A percentile compares a stretch with the other conserved stretches of the same genome.
Evolutionary conservation across 2,113 vertebrate species (phyloP).

Genomic region (Oreochromis aureus): DNA sequence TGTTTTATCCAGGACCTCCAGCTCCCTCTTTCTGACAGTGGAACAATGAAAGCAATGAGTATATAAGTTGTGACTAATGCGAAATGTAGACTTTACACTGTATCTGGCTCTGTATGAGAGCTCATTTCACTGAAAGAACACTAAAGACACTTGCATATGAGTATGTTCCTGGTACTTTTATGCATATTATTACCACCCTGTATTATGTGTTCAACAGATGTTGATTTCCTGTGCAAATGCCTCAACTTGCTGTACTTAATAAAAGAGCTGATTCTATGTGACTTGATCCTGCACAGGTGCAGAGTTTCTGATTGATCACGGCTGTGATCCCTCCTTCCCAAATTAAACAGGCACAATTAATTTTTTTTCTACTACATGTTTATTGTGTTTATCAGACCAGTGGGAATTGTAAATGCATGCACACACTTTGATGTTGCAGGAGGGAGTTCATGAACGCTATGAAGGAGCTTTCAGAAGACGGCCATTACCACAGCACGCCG

Average conservation of each 20-base stretch:
- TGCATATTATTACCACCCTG: constrained; percentile 75
- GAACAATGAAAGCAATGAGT: constrained; percentile 72
- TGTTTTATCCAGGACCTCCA: constrained; percentile 42
- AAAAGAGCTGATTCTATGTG: constrained; percentile 82
- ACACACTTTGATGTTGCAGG: not conserved
- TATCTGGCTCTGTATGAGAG: constrained; percentile 70
- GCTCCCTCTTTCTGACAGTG: constrained; percentile 8
- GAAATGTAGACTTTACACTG: constrained; percentile 78
- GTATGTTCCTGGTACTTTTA: constrained; percentile 82
- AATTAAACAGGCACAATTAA: not conserved
- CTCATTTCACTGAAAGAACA: constrained; percentile 75
- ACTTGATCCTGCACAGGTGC: constrained; percentile 40
- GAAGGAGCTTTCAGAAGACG: not conserved
- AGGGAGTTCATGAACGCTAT: not conserved
- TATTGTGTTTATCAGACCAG: constrained; percentile 52
- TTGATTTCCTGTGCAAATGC: constrained; percentile 78
- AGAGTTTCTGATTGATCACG: not conserved
- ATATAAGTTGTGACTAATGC: constrained; percentile 60
- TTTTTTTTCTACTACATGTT: constrained; percentile 11
- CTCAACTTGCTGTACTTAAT: constrained; percentile 85
- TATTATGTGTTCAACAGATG: constrained; percentile 76
- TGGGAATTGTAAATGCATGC: constrained; percentile 17
- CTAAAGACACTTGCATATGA: constrained; percentile 74
- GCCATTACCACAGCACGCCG: not conserved
- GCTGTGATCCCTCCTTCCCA: not conserved